Base-by-base conservation (phyloP, 2,113 vertebrate genomes). In the Thinocorus orbignyianus region DNA sequence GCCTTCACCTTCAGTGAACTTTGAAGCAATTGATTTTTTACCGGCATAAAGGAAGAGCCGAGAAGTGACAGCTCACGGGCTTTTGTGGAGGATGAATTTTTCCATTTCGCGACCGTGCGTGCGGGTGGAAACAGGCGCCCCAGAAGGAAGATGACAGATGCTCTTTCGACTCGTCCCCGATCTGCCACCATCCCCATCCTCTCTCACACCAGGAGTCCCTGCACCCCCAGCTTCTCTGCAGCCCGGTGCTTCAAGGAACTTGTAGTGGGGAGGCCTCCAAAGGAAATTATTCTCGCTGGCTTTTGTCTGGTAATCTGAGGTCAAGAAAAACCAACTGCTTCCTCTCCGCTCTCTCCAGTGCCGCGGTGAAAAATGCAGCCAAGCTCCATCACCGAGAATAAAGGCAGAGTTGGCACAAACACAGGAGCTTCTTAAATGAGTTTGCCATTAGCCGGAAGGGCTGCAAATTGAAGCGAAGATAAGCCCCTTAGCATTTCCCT, bases 391-490 rank as follows among this genome's bases (percentile, higher is more conserved):
- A 2, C 44, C 0, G 48, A 92, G 81, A 96, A 95, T 86, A 97
- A 95, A 97, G 93, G 48, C 88, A 28, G 93, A 92, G 93, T n/a
- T 97, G 97, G 97, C 97, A 94, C 94, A 94, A 93, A 93, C 94
- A 97, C 92, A 94, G 84, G 68, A 96, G 94, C 94, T 92, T 86
- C 95, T 97, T 80, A 94, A 97, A 95, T 91, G 97, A 95, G 90
- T 97, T 97, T 97, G 96, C 95, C 96, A 86, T 96, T 95, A 95
- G 97, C 96, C 90, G 71, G 93, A 95, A 97, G 95, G 96, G 95
- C 95, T 97, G 96, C 95, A 96, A 97, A 97, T 90, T 96, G 95
- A 96, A 97, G 96, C 76, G 60, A 86, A 97, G 97, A 97, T 97
- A 97, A 97, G 93, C 97, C 97, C 97, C 94, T 97, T 95, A 95